Percentiles rank a stretch among this genome's conserved stretches.
These are phyloP conservation scores for Yponomeuta cagnagella DNA, from an alignment of 2,888 invertebrate species.

Conservation along the genomic window DNA sequence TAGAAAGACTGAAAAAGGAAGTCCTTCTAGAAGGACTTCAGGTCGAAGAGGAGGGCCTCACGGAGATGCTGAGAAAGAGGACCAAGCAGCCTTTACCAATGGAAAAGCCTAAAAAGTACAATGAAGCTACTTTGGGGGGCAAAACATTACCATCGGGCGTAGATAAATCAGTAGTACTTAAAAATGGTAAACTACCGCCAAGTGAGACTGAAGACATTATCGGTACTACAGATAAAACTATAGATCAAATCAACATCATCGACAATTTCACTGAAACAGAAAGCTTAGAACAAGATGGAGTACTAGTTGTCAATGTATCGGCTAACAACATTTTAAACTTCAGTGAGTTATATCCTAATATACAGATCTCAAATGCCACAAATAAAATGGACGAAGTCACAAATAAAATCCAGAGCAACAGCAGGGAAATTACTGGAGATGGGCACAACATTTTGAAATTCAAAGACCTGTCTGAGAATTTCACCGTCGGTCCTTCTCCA, in stretches of 20 bases:
- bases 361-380: constrained; percentile 54
- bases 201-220: constrained; percentile 49
- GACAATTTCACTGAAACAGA: constrained; percentile 68
- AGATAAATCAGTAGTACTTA: constrained; percentile 57
- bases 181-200: constrained; percentile 60
- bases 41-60: constrained; percentile 89
- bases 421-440: constrained; percentile 71
- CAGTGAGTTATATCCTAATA: constrained; percentile 60
- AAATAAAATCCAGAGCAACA: constrained; percentile 73
- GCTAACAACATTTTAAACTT: constrained; percentile 64
- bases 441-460: constrained; percentile 59
- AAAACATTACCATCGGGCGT: constrained; percentile 61
- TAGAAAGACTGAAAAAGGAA: constrained; percentile 89
- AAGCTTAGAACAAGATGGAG: constrained; percentile 69
- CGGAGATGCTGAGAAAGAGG: constrained; percentile 82
- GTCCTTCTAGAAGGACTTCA: constrained; percentile 87
- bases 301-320: constrained; percentile 65
- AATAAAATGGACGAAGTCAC: constrained; percentile 67
- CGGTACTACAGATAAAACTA: constrained; percentile 35
- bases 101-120: constrained; percentile 68
- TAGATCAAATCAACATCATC: constrained; percentile 39
- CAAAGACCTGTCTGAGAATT: constrained; percentile 61
- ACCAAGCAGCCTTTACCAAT: constrained; percentile 78
- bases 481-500: constrained; percentile 64
- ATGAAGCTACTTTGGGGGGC: constrained; percentile 59